Conservation (phyloP, 2,113 vertebrate genomes). For the Ageneiosus marmoratus region DNA sequence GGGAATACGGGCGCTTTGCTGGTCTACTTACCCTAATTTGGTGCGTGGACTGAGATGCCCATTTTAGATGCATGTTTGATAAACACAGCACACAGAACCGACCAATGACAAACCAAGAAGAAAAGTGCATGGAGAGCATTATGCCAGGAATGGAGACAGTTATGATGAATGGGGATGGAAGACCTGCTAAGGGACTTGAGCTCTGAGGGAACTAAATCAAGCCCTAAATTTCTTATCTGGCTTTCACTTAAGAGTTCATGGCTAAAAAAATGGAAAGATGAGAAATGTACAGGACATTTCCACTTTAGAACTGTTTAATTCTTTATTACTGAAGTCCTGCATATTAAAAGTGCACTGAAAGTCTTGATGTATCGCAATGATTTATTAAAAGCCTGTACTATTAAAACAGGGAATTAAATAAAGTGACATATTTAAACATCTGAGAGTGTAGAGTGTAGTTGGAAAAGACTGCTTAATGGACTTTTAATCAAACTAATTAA, state of each 20-base stretch:
- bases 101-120: conserved; percentile 68
- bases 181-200: conserved; percentile 35
- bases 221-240: conserved; percentile 38
- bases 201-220: conserved; percentile 35
- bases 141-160: conserved; percentile 55
- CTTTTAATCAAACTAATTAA: conserved; percentile 11
- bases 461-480: not conserved
- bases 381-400: conserved; percentile 8
- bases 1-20: conserved; percentile 46
- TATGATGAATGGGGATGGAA: conserved; percentile 48
- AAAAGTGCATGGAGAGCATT: conserved; percentile 60
- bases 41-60: conserved; percentile 63
- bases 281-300: conserved; percentile 8
- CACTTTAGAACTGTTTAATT: not conserved
- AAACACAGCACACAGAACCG: conserved; percentile 66
- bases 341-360: not conserved
- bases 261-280: not conserved
- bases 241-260: conserved; percentile 12
- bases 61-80: conserved; percentile 68
- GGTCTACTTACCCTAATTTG: conserved; percentile 66
- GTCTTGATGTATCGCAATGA: not conserved
- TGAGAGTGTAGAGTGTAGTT: not conserved
- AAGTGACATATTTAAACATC: not conserved
- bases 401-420: not conserved
- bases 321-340: not conserved